Evolutionary conservation across 92 coral and sea anemone species (phyloP).

Genomic region (Phenganax marumi): DNA sequence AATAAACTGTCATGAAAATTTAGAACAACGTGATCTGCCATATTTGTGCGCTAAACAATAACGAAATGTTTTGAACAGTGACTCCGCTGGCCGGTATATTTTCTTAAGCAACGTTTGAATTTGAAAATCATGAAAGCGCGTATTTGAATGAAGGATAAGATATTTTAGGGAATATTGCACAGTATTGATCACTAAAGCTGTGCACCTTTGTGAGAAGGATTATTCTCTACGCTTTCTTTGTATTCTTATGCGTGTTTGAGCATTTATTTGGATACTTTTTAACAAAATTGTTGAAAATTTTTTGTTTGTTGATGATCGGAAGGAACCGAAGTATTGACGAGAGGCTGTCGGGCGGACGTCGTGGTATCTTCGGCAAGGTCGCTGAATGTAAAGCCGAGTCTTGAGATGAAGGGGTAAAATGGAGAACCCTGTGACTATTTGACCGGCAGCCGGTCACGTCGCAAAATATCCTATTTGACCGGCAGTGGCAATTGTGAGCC

Average conservation of each 20-base stretch:
- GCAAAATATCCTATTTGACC: no score
- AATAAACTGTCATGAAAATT: slow-evolving; percentile 89
- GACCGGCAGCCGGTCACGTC: no score
- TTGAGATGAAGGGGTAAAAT: slow-evolving; percentile 27
- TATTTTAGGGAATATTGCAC: background rate
- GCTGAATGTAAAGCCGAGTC: background rate
- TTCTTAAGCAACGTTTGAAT: slow-evolving; percentile 30
- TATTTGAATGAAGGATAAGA: slow-evolving; percentile 9
- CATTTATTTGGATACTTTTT: background rate
- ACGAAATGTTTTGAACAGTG: slow-evolving; percentile 53
- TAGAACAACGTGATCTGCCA: slow-evolving; percentile 64
- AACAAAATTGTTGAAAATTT: background rate
- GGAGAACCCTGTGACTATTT: no score
- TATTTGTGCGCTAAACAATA: slow-evolving; percentile 54
- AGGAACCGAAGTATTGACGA: slow-evolving; percentile 11
- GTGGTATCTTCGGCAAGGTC: slow-evolving; percentile 10
- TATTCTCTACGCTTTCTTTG: background rate
- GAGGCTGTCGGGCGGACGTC: background rate
- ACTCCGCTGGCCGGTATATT: slow-evolving; percentile 55
- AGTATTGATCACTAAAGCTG: background rate
- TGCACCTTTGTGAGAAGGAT: background rate
- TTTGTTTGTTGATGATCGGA: slow-evolving; percentile 14
- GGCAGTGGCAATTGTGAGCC: no score
- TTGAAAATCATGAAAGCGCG: slow-evolving; percentile 25
- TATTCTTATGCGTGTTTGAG: background rate